Evolutionary conservation across 2,888 invertebrate genomes (phyloP).

Genomic region (Tenthredo scrophulariae): DNA sequence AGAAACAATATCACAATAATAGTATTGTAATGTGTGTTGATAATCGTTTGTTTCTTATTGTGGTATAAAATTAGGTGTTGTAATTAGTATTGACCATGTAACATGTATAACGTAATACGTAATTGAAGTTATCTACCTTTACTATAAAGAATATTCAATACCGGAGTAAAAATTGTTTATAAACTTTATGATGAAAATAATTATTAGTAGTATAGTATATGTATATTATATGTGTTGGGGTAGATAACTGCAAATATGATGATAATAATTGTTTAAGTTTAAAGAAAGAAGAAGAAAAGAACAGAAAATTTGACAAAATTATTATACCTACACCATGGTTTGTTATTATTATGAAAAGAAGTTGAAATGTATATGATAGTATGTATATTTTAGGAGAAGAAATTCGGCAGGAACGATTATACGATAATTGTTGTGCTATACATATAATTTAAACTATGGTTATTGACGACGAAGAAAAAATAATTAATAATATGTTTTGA

Average conservation of each 20-base stretch:
- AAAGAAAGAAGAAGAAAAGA: not conserved
- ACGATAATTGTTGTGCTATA: not conserved
- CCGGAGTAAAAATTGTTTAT: not conserved
- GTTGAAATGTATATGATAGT: not conserved
- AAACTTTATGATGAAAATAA: not conserved
- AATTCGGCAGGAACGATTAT: slow-evolving; percentile 41
- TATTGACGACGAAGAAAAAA: not conserved
- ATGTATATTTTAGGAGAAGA: not conserved
- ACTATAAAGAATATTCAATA: not conserved
- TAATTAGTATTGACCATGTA: slow-evolving; percentile 2
- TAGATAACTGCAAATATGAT: slow-evolving; percentile 27
- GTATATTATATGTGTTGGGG: not conserved
- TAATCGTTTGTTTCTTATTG: slow-evolving; percentile 3
- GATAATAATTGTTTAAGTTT: slow-evolving; percentile 17
- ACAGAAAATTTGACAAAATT: slow-evolving; percentile 27
- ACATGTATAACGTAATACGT: slow-evolving; percentile 19
- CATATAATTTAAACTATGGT: not conserved
- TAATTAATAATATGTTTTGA: not conserved
- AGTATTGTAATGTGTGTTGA: slow-evolving; percentile 12
- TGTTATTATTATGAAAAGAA: not conserved
- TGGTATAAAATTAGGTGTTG: slow-evolving; percentile 13
- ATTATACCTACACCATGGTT: not conserved
- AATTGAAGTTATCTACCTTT: slow-evolving; percentile 31
- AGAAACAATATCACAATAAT: not conserved
- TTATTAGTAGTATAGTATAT: not conserved